phyloP scores from a whole-genome alignment of 2,888 invertebrate genomes.

The Oscheius onirici region DNA sequence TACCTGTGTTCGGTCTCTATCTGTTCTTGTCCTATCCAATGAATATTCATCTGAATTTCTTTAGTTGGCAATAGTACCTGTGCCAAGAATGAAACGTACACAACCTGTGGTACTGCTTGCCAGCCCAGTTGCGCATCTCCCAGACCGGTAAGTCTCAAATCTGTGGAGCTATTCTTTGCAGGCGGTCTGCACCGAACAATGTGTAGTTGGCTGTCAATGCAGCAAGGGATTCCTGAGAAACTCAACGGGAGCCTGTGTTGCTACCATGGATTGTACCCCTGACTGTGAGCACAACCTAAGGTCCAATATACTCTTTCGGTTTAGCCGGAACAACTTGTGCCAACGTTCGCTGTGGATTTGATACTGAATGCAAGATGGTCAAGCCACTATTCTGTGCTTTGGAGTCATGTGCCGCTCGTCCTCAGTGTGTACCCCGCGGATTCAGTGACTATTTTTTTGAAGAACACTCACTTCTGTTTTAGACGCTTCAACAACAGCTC shows the following conservation, averaged over 20 bases:
- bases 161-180: background rate
- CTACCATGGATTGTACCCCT: background rate
- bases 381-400: background rate
- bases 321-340: slow-evolving; percentile 17
- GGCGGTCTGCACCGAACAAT: slow-evolving; percentile 6
- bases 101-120: slow-evolving; percentile 20
- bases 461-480: background rate
- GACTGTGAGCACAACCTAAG: background rate
- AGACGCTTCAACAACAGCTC: background rate
- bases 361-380: slow-evolving; percentile 25
- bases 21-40: background rate
- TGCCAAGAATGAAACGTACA: background rate
- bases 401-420: background rate
- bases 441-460: background rate
- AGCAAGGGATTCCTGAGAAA: background rate
- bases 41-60: background rate
- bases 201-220: slow-evolving; percentile 25
- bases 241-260: background rate
- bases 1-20: slow-evolving; percentile 16
- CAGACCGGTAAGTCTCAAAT: slow-evolving; percentile 7
- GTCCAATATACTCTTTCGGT: background rate
- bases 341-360: slow-evolving; percentile 8
- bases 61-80: background rate
- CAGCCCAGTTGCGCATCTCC: slow-evolving; percentile 13
- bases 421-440: slow-evolving; percentile 10